A percentile compares a stretch with the other conserved stretches of the same genome.
phyloP scores from a whole-genome alignment of 2,797 vertebrate genomes.

The Pseudochirops cupreus region DNA sequence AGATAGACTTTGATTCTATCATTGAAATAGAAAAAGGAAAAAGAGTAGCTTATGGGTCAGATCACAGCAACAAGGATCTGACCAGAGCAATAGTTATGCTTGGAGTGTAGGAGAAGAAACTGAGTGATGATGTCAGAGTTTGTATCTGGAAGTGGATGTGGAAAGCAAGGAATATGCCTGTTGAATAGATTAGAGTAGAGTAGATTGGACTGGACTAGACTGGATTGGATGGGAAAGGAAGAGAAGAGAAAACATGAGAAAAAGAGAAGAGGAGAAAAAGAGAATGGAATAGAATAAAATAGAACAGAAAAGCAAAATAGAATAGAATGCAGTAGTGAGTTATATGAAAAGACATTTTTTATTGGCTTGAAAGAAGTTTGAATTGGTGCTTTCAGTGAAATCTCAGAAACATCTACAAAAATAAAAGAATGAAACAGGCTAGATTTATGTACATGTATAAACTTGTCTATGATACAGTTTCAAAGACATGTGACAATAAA shows the following conservation, averaged over 20 bases:
- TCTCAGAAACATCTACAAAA: slow-evolving; percentile 1
- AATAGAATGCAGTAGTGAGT: neutral
- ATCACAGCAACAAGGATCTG: neutral
- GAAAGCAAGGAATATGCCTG: neutral
- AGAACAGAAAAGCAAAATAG: neutral
- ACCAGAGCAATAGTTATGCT: neutral
- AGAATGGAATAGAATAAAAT: neutral
- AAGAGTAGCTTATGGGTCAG: neutral
- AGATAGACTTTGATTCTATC: neutral
- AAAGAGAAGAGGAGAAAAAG: too few relatives aligned
- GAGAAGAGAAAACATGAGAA: neutral
- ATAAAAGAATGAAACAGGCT: neutral
- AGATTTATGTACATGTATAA: neutral
- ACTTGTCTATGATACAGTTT: neutral
- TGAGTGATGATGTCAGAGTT: neutral
- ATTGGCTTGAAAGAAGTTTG: neutral
- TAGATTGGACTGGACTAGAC: neutral
- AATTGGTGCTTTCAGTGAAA: slow-evolving; percentile 10
- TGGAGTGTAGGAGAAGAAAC: neutral
- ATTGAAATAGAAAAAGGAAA: neutral
- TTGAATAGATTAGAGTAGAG: neutral
- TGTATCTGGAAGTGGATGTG: neutral
- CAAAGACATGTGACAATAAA: neutral
- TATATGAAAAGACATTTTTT: neutral
- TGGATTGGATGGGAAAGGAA: neutral